Conservation (phyloP, 2,113 vertebrate species). For the Pseudonaja textilis region DNA sequence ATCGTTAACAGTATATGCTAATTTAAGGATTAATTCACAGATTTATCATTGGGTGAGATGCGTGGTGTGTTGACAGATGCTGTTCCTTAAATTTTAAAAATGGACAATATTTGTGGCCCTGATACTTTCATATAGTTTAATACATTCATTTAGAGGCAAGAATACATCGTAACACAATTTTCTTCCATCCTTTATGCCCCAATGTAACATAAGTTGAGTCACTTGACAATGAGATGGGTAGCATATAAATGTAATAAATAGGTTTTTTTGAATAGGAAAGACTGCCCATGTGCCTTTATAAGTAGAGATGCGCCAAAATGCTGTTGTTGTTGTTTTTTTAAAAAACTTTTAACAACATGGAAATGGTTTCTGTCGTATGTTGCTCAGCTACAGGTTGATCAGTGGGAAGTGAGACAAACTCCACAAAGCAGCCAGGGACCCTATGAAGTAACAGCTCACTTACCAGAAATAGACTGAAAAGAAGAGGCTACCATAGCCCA, state of each 20-base stretch:
- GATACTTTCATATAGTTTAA: neutral
- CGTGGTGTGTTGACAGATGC: neutral
- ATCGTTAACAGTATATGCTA: neutral
- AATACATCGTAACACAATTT: neutral
- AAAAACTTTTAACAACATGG: neutral
- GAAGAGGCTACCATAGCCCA: neutral
- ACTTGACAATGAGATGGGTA: neutral
- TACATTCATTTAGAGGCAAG: neutral
- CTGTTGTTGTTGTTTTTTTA: neutral
- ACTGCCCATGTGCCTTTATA: neutral
- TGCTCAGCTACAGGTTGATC: neutral
- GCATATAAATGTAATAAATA: neutral
- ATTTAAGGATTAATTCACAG: neutral
- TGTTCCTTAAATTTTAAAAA: neutral
- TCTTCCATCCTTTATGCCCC: neutral
- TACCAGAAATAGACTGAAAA: neutral
- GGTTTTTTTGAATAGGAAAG: neutral
- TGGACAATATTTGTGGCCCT: neutral
- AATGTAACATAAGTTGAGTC: neutral
- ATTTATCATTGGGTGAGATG: neutral
- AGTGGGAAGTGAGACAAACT: neutral
- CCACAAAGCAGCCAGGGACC: neutral
- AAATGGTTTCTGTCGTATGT: neutral
- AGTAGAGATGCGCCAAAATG: neutral
- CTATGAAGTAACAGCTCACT: neutral